Evolutionary conservation across 1,140 invertebrate species (phyloP), one percentile per base, ranked within the genome.

Genomic region (Leptoteleia sp.): DNA sequence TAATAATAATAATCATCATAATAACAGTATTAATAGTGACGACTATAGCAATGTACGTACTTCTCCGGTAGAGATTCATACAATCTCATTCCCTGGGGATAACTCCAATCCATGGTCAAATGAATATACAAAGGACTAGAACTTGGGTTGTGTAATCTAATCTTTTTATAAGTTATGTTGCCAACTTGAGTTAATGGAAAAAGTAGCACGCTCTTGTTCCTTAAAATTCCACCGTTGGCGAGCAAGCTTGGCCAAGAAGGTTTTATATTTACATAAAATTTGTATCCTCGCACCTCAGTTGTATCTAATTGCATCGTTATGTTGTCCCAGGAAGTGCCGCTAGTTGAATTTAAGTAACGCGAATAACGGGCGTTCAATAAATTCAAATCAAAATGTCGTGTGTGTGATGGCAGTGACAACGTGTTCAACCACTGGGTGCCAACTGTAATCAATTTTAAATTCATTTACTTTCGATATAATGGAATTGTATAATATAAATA

Each of bases 151-250:
- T 89, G 82, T 25, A 94, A 81, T 29, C 90, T 91, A 31, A 94
- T 84, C 47, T 91, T 91, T 67, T 90, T 87, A 61, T 93, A 92
- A n/a, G 94, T 93, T 27, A 91, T 91, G 85, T 96, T 96, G 42
- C 94, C 94, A 65, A 96, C 92, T 89, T 96, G 95, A 4, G 95
- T 96, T 19, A 96, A 85, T 6, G 95, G 95, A 90, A 96, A 96
- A 57, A 90, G 89, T 55, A 96, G 84, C 31, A 90, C 82, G 47
- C 89, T 89, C 68, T 88, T 88, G 79, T 91, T 91, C 55, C 82
- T 89, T 70, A 70, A 75, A 48, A 70, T 77, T 48, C 86, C 82
- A 11, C 80, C 61, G 64, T 59, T 72, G 35, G 64, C 75, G 31
- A 91, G 68, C 48, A 92, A 68, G 80, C 88, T 90, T 9, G 95